Percentiles rank a stretch among this genome's conserved stretches.
These are phyloP conservation scores for silkworm (Bombyx mori) DNA, from an alignment of 1,140 invertebrate species.

Conservation along the genomic window ASM3026992v2 NC_085107.1:8660001-8660500, in stretches of 20 bases:
- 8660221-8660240: slow-evolving; percentile 59
- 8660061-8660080: neutral
- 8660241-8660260: slow-evolving; percentile 55
- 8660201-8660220: slow-evolving; percentile 51
- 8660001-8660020: neutral
- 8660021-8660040: neutral
- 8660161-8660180: slow-evolving; percentile 70
- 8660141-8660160: slow-evolving; percentile 69
- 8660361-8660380: slow-evolving; percentile 31
- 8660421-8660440: slow-evolving; percentile 57
- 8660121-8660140: slow-evolving; percentile 65
- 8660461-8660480: slow-evolving; percentile 22
- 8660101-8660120: slow-evolving; percentile 70
- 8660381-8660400: slow-evolving; percentile 51
- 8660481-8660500: slow-evolving; percentile 62
- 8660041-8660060: neutral
- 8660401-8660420: slow-evolving; percentile 47
- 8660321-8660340: slow-evolving; percentile 44
- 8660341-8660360: slow-evolving; percentile 39
- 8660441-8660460: slow-evolving; percentile 49
- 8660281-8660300: slow-evolving; percentile 65
- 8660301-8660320: slow-evolving; percentile 64
- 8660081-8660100: slow-evolving; percentile 31
- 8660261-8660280: slow-evolving; percentile 51
- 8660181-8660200: slow-evolving; percentile 64